These are phyloP conservation scores for Drepana arcuata DNA, from an alignment of 1,140 invertebrate genomes.

Conservation along the genomic window DNA sequence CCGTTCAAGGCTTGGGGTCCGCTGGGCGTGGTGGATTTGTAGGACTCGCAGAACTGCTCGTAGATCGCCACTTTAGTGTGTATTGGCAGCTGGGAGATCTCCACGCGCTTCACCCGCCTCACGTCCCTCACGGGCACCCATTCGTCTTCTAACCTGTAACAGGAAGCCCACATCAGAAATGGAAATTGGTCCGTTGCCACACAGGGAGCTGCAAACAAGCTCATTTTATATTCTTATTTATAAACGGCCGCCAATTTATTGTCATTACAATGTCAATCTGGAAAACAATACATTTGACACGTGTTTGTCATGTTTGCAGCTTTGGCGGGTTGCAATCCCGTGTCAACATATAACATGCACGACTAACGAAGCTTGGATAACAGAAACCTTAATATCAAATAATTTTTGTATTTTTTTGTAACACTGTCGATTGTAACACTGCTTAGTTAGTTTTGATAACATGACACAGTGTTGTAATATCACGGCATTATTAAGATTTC, in stretches of 20 bases:
- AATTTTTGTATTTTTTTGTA: no score
- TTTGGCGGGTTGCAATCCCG: slow-evolving; percentile 47
- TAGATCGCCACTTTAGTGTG: slow-evolving; percentile 47
- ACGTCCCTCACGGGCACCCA: slow-evolving; percentile 58
- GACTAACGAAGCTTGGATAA: slow-evolving; percentile 3
- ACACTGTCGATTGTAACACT: no score
- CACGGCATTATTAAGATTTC: no score
- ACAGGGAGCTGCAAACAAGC: slow-evolving; percentile 58
- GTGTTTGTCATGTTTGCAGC: slow-evolving; percentile 53
- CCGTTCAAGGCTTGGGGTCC: slow-evolving; percentile 17
- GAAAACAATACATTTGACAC: not conserved
- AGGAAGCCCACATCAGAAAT: slow-evolving; percentile 3
- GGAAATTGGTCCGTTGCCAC: slow-evolving; percentile 24
- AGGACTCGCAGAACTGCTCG: slow-evolving; percentile 49
- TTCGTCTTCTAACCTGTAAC: slow-evolving; percentile 57
- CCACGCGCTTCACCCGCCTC: slow-evolving; percentile 38
- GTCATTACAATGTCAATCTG: no score
- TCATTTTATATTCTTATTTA: no score
- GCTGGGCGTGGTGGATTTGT: slow-evolving; percentile 32
- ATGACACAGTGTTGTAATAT: no score
- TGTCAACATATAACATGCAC: slow-evolving; percentile 3
- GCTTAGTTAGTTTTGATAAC: no score
- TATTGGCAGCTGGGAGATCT: slow-evolving; percentile 38
- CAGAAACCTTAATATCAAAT: no score
- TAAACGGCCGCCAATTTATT: no score